phyloP scores from a whole-genome alignment of 1,140 invertebrate species.

The Eciton burchellii region DNA sequence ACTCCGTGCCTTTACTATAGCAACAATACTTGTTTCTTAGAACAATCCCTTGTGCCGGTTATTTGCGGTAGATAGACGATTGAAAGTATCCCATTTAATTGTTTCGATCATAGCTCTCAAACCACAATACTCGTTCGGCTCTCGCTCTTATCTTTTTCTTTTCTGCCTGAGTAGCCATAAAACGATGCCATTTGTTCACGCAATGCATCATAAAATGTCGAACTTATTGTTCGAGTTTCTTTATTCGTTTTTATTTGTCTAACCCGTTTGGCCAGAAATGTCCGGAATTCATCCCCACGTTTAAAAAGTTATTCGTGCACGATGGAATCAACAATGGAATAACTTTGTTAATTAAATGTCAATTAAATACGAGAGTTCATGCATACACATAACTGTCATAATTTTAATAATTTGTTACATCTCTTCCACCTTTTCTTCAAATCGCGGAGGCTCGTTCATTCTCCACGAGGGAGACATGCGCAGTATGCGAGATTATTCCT shows the following conservation, averaged over 20 bases:
- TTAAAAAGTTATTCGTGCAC: too few species aligned
- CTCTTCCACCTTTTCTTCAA: not conserved
- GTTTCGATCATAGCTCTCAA: constrained; percentile 1
- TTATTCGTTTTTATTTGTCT: not conserved
- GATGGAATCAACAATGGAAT: not conserved
- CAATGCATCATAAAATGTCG: constrained; percentile 21
- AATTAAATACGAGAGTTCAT: too few species aligned
- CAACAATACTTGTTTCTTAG: constrained; percentile 41
- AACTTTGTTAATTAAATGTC: not conserved
- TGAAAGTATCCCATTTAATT: constrained; percentile 45
- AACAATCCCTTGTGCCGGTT: constrained; percentile 39
- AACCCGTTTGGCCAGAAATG: too few species aligned
- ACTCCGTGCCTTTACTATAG: constrained; percentile 37
- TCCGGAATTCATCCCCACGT: too few species aligned
- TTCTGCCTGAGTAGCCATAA: not conserved
- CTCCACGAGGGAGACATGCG: constrained; percentile 7
- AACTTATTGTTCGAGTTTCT: not conserved
- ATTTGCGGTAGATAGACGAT: constrained; percentile 55
- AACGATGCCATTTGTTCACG: constrained; percentile 8
- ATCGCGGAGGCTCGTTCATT: not conserved
- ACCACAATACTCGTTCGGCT: constrained; percentile 9
- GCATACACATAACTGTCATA: too few species aligned
- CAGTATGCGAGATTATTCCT: constrained; percentile 31
- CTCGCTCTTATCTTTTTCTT: constrained; percentile 3
- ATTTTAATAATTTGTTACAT: not conserved